Conservation (phyloP, 2,888 invertebrate species). For the Callosobruchus maculatus region DNA sequence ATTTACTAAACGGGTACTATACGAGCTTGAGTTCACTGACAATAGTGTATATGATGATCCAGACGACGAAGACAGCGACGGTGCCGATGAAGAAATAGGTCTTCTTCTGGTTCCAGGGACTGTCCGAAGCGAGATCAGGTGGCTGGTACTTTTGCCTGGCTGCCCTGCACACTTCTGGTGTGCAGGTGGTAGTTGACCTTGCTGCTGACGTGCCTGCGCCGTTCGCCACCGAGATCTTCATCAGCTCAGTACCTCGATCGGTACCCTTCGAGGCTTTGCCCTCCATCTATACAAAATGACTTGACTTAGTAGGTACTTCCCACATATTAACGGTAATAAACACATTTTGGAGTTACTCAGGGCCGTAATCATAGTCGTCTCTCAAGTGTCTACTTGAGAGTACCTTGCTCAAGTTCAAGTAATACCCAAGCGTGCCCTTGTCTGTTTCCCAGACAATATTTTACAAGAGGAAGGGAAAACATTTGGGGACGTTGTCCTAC, state of each 20-base stretch:
- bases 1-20: slow-evolving; percentile 13
- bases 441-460: too few relatives aligned
- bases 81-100: slow-evolving; percentile 50
- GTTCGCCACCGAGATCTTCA: slow-evolving; percentile 30
- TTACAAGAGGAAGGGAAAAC: too few relatives aligned
- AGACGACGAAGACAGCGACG: slow-evolving; percentile 49
- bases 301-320: too few relatives aligned
- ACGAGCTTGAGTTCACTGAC: slow-evolving; percentile 39
- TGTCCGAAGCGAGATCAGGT: slow-evolving; percentile 47
- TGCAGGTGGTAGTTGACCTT: slow-evolving; percentile 32
- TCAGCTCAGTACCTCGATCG: slow-evolving; percentile 41
- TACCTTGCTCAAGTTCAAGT: too few relatives aligned
- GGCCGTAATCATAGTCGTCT: too few relatives aligned
- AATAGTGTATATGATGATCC: slow-evolving; percentile 50
- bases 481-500: too few relatives aligned
- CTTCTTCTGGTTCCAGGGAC: slow-evolving; percentile 54
- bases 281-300: slow-evolving; percentile 49
- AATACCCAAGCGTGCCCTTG: too few relatives aligned
- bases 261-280: slow-evolving; percentile 42
- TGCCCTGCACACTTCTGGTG: slow-evolving; percentile 44
- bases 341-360: too few relatives aligned
- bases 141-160: slow-evolving; percentile 41
- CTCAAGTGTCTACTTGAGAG: too few relatives aligned
- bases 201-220: slow-evolving; percentile 17
- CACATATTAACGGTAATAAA: too few relatives aligned